Evolutionary conservation across 2,888 invertebrate genomes (phyloP).

Genomic region (Nemotelus nigrinus): DNA sequence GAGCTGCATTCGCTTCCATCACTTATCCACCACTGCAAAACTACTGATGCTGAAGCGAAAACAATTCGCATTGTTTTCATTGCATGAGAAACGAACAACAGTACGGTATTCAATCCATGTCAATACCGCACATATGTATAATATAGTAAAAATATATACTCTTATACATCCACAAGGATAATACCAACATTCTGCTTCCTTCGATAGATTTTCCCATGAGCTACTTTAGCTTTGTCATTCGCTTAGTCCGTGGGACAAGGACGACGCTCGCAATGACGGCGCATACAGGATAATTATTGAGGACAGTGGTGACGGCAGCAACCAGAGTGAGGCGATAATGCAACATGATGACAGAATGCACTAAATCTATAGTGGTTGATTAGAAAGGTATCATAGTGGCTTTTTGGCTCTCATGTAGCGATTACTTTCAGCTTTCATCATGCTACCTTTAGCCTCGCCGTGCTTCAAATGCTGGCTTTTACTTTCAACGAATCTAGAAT

Average conservation of each 20-base stretch:
- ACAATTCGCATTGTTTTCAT: slow-evolving; percentile 5
- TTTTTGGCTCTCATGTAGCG: neutral
- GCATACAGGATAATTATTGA: neutral
- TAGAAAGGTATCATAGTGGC: neutral
- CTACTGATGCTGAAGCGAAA: neutral
- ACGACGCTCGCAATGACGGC: neutral
- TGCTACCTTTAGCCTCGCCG: no score
- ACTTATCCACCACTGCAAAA: no score
- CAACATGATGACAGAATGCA: neutral
- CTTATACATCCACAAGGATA: neutral
- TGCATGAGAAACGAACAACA: neutral
- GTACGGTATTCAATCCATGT: neutral
- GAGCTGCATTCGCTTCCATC: no score
- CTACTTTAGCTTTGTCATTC: neutral
- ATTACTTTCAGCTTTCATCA: neutral
- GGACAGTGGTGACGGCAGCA: neutral
- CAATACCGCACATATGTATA: neutral
- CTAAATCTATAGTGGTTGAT: slow-evolving; percentile 7
- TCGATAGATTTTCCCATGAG: slow-evolving; percentile 2
- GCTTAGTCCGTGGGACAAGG: neutral
- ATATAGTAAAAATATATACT: neutral
- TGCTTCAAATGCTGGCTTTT: no score
- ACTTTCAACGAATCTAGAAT: no score
- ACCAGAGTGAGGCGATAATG: neutral
- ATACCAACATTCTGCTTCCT: neutral